A percentile compares a stretch with the other conserved stretches of the same genome.
Evolutionary conservation across 2,888 invertebrate genomes (phyloP).

Genomic region (Ditula angustiorana): DNA sequence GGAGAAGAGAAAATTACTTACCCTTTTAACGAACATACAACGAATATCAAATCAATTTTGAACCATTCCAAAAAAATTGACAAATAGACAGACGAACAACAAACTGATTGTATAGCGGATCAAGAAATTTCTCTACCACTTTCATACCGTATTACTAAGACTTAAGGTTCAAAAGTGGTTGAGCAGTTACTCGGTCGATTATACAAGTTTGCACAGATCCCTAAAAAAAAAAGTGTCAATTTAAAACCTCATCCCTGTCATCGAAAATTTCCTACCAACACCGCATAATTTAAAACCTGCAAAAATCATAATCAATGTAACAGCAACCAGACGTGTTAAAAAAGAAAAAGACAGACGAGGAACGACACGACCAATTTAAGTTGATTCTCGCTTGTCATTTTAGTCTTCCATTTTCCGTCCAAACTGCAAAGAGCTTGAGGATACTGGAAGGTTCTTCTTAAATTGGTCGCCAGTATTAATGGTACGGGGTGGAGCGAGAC

Average conservation of each 20-base stretch:
- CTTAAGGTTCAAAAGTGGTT: too few relatives aligned
- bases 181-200: too few relatives aligned
- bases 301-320: constrained; percentile 81
- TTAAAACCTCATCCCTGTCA: constrained; percentile 46
- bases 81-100: too few relatives aligned
- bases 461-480: constrained; percentile 74
- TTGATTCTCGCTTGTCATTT: constrained; percentile 45
- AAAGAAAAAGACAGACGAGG: constrained; percentile 73
- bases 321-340: constrained; percentile 75
- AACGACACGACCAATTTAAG: constrained; percentile 55
- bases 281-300: constrained; percentile 59
- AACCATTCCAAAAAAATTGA: too few relatives aligned
- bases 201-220: too few relatives aligned
- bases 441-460: constrained; percentile 53
- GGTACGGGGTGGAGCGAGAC: constrained; percentile 74
- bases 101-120: too few relatives aligned
- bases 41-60: too few relatives aligned
- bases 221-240: constrained; percentile 4
- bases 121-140: too few relatives aligned
- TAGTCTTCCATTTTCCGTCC: constrained; percentile 24
- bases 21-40: too few relatives aligned
- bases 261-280: constrained; percentile 67
- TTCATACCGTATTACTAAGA: too few relatives aligned
- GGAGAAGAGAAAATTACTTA: too few relatives aligned
- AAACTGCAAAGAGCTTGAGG: constrained; percentile 9